Evolutionary conservation across 2,888 invertebrate genomes (phyloP).

Genomic region (Agonopterix heracliana): DNA sequence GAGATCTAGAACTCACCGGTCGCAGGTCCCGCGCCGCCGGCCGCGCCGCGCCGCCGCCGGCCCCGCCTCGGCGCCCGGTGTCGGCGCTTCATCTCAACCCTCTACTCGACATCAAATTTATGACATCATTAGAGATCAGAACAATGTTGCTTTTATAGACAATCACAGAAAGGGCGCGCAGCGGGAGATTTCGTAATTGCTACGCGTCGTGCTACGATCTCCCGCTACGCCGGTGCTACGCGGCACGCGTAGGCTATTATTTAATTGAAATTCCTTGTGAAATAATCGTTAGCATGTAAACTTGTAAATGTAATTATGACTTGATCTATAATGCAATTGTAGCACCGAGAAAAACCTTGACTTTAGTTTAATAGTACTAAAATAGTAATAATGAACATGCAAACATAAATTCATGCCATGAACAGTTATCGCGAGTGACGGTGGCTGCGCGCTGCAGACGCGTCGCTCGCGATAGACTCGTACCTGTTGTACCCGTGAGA

Average conservation of each 20-base stretch:
- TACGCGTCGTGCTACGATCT: conserved; percentile 8
- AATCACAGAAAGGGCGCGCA: conserved; percentile 13
- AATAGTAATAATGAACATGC: too few relatives aligned
- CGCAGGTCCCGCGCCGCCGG: conserved; percentile 22
- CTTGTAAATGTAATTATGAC: too few relatives aligned
- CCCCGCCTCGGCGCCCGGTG: conserved; percentile 26
- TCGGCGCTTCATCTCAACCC: conserved; percentile 36
- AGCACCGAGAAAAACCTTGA: too few relatives aligned
- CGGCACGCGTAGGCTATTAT: neutral
- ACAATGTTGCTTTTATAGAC: conserved; percentile 17
- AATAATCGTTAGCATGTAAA: too few relatives aligned
- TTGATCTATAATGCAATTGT: too few relatives aligned
- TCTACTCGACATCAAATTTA: conserved; percentile 51
- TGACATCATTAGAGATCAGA: conserved; percentile 28
- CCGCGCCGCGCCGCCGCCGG: conserved; percentile 23
- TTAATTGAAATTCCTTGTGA: neutral
- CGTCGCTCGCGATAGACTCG: neutral
- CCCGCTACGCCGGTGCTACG: conserved; percentile 5
- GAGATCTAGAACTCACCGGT: conserved; percentile 77
- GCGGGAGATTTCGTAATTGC: conserved; percentile 10
- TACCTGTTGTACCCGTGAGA: conserved; percentile 87
- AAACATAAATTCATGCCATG: too few relatives aligned
- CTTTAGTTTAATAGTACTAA: too few relatives aligned
- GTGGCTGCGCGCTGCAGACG: too few relatives aligned
- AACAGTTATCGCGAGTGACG: too few relatives aligned